Conservation (phyloP, 2,797 vertebrate genomes). For the Sitta carolinensis region DNA sequence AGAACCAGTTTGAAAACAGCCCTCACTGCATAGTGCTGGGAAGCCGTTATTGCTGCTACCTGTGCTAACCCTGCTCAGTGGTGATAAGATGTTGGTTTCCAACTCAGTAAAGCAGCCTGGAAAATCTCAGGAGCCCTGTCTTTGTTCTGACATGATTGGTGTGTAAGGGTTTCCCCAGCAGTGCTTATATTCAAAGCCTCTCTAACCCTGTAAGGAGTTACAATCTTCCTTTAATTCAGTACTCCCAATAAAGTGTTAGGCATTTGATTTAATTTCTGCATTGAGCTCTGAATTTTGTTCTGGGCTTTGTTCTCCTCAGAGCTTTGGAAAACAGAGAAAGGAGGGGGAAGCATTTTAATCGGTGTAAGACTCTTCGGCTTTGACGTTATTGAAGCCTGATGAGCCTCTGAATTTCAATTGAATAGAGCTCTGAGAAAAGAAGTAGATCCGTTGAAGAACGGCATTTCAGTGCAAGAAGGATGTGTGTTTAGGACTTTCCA, state of each 20-base stretch:
- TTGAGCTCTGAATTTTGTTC: neutral
- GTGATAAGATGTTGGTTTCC: neutral
- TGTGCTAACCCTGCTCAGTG: neutral
- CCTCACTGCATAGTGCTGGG: rapidly evolving
- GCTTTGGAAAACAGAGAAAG: neutral
- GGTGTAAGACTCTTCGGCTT: slow-evolving; percentile 40
- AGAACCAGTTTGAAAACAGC: neutral
- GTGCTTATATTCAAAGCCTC: neutral
- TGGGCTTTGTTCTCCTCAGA: neutral
- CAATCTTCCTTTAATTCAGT: neutral
- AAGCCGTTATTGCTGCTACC: neutral
- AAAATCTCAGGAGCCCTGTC: neutral
- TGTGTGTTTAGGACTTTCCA: slow-evolving; percentile 66
- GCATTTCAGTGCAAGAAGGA: slow-evolving; percentile 56
- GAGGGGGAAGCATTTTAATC: slow-evolving; percentile 38
- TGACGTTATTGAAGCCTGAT: slow-evolving; percentile 46
- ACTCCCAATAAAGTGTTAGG: neutral
- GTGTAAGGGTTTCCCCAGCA: neutral
- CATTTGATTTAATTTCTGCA: neutral
- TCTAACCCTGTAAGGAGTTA: neutral
- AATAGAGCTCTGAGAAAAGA: slow-evolving; percentile 69
- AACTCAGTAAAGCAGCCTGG: neutral
- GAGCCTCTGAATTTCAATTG: slow-evolving; percentile 54
- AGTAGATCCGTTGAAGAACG: slow-evolving; percentile 50
- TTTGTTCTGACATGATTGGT: neutral